phyloP scores from a whole-genome alignment of 1,140 invertebrate genomes.

The Belonocnema kinseyi region DNA sequence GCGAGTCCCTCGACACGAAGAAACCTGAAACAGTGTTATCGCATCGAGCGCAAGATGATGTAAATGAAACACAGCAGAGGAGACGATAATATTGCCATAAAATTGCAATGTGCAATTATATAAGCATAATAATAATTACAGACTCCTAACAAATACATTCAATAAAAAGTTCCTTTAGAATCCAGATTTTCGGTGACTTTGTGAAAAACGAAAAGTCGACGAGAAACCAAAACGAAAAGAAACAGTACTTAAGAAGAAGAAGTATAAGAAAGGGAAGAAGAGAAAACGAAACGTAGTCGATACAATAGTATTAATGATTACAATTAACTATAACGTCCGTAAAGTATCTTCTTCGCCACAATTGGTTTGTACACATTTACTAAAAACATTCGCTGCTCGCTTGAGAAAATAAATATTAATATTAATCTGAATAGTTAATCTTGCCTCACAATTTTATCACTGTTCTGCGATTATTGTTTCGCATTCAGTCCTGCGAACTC shows the following conservation, averaged over 20 bases:
- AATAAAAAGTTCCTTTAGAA: slow-evolving; percentile 65
- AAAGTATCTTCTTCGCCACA: slow-evolving; percentile 65
- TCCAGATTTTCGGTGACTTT: slow-evolving; percentile 57
- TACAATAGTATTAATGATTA: slow-evolving; percentile 65
- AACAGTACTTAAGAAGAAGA: slow-evolving; percentile 15
- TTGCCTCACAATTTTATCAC: slow-evolving; percentile 57
- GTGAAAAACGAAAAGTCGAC: slow-evolving; percentile 54
- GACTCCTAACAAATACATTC: slow-evolving; percentile 66
- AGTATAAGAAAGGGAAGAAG: slow-evolving; percentile 45
- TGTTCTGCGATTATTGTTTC: slow-evolving; percentile 30
- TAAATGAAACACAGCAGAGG: slow-evolving; percentile 63
- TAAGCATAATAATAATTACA: slow-evolving; percentile 49
- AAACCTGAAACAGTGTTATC: slow-evolving; percentile 18
- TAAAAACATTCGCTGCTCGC: slow-evolving; percentile 67
- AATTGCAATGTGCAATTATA: slow-evolving; percentile 25
- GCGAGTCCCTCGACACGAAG: slow-evolving; percentile 1
- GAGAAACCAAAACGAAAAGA: slow-evolving; percentile 43
- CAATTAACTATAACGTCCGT: slow-evolving; percentile 70
- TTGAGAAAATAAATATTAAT: slow-evolving; percentile 74
- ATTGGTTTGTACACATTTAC: slow-evolving; percentile 68
- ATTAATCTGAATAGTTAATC: slow-evolving; percentile 71
- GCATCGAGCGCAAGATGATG: slow-evolving; percentile 31
- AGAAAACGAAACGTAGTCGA: slow-evolving; percentile 43
- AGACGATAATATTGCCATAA: slow-evolving; percentile 63
- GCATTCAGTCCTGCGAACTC: slow-evolving; percentile 6